phyloP scores from a whole-genome alignment of 35 echinoderm and acorn worm genomes.

The Hemicentrotus pulcherrimus region DNA sequence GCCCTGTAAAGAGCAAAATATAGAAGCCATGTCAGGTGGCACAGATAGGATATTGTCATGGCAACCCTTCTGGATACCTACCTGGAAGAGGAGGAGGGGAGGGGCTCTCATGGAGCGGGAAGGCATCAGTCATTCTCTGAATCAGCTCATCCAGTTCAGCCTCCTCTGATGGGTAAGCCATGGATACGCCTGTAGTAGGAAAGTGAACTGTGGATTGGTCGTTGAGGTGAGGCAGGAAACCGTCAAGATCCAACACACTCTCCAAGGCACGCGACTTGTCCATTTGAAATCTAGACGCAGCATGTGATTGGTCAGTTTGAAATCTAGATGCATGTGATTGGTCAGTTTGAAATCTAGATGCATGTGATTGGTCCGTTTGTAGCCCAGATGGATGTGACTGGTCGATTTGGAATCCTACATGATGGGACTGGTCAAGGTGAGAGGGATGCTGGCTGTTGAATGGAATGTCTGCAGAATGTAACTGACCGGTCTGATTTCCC shows the following conservation, averaged over 20 bases:
- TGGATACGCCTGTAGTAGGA: constrained; percentile 69
- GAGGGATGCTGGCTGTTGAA: neutral
- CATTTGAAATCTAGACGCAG: neutral
- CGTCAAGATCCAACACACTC: constrained; percentile 33
- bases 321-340: constrained; percentile 36
- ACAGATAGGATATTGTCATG: neutral
- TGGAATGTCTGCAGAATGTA: neutral
- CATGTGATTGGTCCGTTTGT: neutral
- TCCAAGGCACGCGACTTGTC: constrained; percentile 50
- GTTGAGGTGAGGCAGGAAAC: constrained; percentile 70
- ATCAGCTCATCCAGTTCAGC: constrained; percentile 80
- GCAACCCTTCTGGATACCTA: neutral
- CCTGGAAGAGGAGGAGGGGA: constrained; percentile 9
- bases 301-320: neutral
- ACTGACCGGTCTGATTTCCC: neutral
- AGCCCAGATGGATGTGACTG: neutral
- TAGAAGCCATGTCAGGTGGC: neutral
- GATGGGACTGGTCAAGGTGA: neutral
- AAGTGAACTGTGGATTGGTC: constrained; percentile 79
- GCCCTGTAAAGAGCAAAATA: no score
- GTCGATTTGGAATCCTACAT: neutral
- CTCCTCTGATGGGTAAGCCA: constrained; percentile 82
- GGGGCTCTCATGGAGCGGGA: constrained; percentile 45
- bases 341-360: neutral
- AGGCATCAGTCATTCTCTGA: constrained; percentile 78